A percentile compares a stretch with the other conserved stretches of the same genome.
Evolutionary conservation across 2,888 invertebrate genomes (phyloP).

Genomic region (Mimachlamys varia): DNA sequence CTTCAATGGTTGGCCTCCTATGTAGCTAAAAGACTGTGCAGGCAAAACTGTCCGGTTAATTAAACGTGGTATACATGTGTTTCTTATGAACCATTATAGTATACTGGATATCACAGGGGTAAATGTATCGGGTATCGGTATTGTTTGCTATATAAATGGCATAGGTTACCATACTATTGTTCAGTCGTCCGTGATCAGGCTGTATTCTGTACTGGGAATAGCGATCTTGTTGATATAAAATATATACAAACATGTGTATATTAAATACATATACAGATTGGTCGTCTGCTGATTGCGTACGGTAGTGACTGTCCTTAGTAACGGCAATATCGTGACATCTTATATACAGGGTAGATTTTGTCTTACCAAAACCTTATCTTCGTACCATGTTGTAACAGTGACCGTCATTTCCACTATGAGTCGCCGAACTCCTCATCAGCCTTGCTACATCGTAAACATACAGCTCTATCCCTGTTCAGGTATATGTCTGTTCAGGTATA

Average conservation of each 20-base stretch:
- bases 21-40: not conserved
- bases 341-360: too few relatives aligned
- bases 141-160: not conserved
- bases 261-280: not conserved
- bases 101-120: not conserved
- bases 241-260: too few relatives aligned
- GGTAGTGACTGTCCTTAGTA: not conserved
- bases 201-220: not conserved
- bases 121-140: not conserved
- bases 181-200: not conserved
- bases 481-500: too few relatives aligned
- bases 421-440: too few relatives aligned
- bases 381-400: too few relatives aligned
- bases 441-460: too few relatives aligned
- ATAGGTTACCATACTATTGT: not conserved
- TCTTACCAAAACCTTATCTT: too few relatives aligned
- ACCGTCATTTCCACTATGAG: too few relatives aligned
- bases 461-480: not conserved
- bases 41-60: not conserved
- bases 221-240: not conserved
- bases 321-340: conserved; percentile 6
- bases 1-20: too few relatives aligned
- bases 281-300: too few relatives aligned
- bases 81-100: too few relatives aligned
- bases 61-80: not conserved